Conservation (phyloP, 2,113 vertebrate genomes). For the Haplochromis vanheusdeni region DNA sequence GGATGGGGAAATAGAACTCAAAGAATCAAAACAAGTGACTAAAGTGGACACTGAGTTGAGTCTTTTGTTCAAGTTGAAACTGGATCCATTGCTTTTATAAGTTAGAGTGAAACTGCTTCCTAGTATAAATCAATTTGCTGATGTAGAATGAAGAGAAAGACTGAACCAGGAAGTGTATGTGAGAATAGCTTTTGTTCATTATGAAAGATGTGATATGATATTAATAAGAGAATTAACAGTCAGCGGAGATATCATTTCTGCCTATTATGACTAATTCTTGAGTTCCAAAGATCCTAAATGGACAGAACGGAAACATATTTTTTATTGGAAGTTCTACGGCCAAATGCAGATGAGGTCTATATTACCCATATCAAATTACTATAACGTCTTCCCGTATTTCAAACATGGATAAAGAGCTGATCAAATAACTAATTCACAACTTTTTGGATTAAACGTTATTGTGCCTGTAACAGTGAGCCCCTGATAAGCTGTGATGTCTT, state of each 20-base stretch:
- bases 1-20: not conserved
- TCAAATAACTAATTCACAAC: not conserved
- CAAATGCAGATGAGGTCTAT: not conserved
- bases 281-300: not conserved
- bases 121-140: not conserved
- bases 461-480: not conserved
- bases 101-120: not conserved
- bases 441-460: not conserved
- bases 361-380: not conserved
- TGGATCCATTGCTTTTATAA: not conserved
- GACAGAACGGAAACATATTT: not conserved
- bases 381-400: not conserved
- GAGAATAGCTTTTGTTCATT: not conserved
- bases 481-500: conserved; percentile 19
- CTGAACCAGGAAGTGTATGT: not conserved
- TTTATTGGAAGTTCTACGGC: not conserved
- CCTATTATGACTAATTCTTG: not conserved
- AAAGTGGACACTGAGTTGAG: not conserved
- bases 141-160: not conserved
- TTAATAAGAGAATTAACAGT: not conserved
- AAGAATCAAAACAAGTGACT: not conserved
- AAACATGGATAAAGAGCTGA: not conserved
- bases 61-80: not conserved
- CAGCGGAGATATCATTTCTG: not conserved
- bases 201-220: not conserved